These are phyloP conservation scores for Odontothrips loti DNA, from an alignment of 2,888 invertebrate genomes.

Conservation along the genomic window DNA sequence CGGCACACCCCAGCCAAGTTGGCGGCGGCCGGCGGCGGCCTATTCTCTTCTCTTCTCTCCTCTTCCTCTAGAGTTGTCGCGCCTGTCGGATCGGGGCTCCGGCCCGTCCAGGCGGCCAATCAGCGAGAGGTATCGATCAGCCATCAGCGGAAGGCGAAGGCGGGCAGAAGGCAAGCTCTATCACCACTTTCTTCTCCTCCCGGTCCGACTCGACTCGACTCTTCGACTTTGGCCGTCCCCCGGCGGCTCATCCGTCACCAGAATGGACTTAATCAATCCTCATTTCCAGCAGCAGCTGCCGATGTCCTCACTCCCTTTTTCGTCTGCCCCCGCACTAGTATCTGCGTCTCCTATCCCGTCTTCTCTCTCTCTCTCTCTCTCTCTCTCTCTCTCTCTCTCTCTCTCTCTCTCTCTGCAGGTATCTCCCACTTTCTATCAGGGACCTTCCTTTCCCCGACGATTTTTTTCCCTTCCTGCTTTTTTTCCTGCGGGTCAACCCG, in stretches of 20 bases:
- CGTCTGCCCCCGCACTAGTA: not conserved
- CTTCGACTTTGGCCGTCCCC: not conserved
- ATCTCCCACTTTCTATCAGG: too few species aligned
- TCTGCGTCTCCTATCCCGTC: not conserved
- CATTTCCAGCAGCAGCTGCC: not conserved
- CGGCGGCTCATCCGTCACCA: slow-evolving; percentile 4
- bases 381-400: not conserved
- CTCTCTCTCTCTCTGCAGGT: not conserved
- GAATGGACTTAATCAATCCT: slow-evolving; percentile 9
- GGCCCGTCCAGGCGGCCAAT: not conserved
- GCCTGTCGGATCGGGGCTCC: not conserved
- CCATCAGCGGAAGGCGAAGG: not conserved
- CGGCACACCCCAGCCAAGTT: not conserved
- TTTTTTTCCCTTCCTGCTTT: too few species aligned
- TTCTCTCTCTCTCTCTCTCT: not conserved
- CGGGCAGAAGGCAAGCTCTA: not conserved
- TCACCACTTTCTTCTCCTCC: not conserved
- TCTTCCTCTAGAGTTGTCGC: not conserved
- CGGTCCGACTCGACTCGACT: not conserved
- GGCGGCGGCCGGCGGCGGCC: not conserved
- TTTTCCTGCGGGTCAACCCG: too few species aligned
- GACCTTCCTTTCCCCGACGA: too few species aligned
- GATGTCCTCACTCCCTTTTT: not conserved
- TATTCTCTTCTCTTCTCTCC: not conserved
- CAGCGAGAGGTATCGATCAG: not conserved